Conservation (phyloP, 2,888 invertebrate genomes). For the Emmelina monodactyla region DNA sequence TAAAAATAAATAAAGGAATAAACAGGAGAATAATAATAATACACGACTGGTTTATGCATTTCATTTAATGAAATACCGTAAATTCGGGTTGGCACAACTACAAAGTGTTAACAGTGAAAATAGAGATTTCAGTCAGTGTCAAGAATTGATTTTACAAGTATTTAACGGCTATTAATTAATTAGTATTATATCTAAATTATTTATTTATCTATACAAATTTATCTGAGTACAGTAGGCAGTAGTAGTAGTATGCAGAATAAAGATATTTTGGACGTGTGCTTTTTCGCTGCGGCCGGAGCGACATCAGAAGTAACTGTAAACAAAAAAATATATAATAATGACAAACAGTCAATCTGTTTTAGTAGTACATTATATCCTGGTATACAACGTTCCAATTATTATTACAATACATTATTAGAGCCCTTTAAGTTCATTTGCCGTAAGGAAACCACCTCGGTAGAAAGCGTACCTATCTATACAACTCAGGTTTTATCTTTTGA, state of each 20-base stretch:
- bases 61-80: slow-evolving; percentile 60
- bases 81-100: slow-evolving; percentile 65
- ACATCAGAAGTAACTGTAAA: slow-evolving; percentile 19
- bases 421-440: no score
- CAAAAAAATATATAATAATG: slow-evolving; percentile 11
- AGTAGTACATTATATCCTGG: no score
- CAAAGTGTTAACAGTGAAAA: slow-evolving; percentile 48
- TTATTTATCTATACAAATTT: slow-evolving; percentile 18
- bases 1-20: no score
- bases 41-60: slow-evolving; percentile 23
- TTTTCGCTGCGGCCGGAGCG: slow-evolving; percentile 14
- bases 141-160: no score
- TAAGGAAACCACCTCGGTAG: no score
- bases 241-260: slow-evolving; percentile 20
- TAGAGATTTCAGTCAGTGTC: no score
- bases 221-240: slow-evolving; percentile 24
- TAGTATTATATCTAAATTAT: slow-evolving; percentile 17
- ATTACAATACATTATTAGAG: no score
- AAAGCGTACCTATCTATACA: no score
- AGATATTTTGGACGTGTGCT: slow-evolving; percentile 16
- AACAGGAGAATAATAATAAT: no score
- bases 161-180: no score
- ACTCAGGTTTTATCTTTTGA: no score
- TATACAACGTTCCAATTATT: background rate
- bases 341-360: no score